phyloP scores from a whole-genome alignment of 2,797 vertebrate genomes.

The Apogon talboti region DNA sequence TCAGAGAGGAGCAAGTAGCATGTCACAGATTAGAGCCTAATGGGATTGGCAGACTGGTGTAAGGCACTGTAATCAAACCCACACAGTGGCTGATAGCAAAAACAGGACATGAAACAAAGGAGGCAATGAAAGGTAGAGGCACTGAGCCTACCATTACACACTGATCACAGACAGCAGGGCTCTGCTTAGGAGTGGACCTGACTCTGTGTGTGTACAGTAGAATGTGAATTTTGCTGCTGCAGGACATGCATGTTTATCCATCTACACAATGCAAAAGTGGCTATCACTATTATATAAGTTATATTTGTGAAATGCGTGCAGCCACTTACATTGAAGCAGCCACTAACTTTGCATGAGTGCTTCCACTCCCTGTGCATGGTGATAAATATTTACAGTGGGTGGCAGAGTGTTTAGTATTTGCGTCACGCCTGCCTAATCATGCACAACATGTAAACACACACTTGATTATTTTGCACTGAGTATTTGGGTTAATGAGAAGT shows the following conservation, averaged over 20 bases:
- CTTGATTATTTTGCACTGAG: conserved; percentile 74
- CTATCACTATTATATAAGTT: not conserved
- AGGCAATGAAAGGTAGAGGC: conserved; percentile 59
- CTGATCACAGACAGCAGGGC: conserved; percentile 60
- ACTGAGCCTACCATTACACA: conserved; percentile 69
- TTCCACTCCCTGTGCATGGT: conserved; percentile 27
- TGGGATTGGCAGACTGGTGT: conserved; percentile 72
- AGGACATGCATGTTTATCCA: not conserved
- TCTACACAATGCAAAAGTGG: not conserved
- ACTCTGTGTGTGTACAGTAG: conserved; percentile 9
- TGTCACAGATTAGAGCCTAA: conserved; percentile 80
- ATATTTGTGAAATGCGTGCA: conserved; percentile 3
- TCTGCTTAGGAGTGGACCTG: conserved; percentile 46
- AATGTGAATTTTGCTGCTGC: conserved; percentile 2
- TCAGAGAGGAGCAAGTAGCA: conserved; percentile 58
- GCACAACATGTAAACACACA: conserved; percentile 83
- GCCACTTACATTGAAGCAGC: conserved; percentile 29
- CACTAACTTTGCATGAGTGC: conserved; percentile 50
- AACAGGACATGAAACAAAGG: conserved; percentile 76
- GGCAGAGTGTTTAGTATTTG: conserved; percentile 65
- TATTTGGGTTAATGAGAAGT: conserved; percentile 81
- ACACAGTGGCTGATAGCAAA: conserved; percentile 68
- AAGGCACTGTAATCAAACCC: conserved; percentile 74
- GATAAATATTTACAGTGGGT: conserved; percentile 76
- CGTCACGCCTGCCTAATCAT: conserved; percentile 81